Evolutionary conservation across 2,888 invertebrate genomes (phyloP).

Genomic region (Heliconius ethilla): DNA sequence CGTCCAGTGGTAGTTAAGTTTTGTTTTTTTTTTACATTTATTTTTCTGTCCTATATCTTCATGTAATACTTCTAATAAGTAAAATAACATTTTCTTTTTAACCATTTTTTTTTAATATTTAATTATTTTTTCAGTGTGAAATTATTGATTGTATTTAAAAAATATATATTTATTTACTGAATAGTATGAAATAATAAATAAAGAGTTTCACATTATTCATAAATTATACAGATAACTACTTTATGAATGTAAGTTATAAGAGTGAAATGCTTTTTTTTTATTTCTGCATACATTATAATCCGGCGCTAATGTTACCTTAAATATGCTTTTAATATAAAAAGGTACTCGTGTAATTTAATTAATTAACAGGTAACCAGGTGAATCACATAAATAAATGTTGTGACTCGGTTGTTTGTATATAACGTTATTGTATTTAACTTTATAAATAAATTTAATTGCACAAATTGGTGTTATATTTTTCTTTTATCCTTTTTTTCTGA

Average conservation of each 20-base stretch:
- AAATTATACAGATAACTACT: constrained; percentile 7
- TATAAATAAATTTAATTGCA: constrained; percentile 41
- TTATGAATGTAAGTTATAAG: background rate
- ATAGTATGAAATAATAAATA: constrained; percentile 10
- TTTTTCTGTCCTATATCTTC: constrained; percentile 19
- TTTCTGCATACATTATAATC: constrained; percentile 47
- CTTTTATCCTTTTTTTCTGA: background rate
- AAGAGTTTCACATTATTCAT: constrained; percentile 1
- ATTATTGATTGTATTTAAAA: background rate
- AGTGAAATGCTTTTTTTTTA: constrained; percentile 35
- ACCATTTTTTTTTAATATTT: background rate
- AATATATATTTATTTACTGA: background rate
- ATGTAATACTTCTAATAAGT: constrained; percentile 5
- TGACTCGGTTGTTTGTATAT: constrained; percentile 44
- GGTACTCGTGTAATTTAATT: constrained; percentile 64
- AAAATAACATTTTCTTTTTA: background rate
- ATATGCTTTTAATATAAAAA: constrained; percentile 52
- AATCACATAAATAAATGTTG: constrained; percentile 35
- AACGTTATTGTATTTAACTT: constrained; percentile 34
- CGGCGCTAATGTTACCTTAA: constrained; percentile 81
- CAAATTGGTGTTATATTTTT: constrained; percentile 16
- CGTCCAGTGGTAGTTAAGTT: constrained; percentile 79
- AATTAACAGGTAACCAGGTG: constrained; percentile 19
- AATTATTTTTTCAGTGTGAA: background rate
- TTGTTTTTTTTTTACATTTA: constrained; percentile 46